These are phyloP conservation scores for Eremophila alpestris DNA, from an alignment of 2,797 vertebrate genomes.

Conservation along the genomic window DNA sequence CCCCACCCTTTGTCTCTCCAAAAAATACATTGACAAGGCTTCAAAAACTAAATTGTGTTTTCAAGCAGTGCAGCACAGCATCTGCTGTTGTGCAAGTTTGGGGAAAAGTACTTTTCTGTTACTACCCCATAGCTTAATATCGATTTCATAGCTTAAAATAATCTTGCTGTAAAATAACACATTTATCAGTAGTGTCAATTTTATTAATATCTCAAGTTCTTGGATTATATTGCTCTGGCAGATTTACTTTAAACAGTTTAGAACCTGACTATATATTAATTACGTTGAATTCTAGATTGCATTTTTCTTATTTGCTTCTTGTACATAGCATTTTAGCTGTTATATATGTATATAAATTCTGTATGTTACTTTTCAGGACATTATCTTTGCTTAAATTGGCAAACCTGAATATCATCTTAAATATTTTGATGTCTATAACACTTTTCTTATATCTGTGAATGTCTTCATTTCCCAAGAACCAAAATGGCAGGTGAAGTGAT, in stretches of 20 bases:
- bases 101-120: not conserved
- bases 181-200: not conserved
- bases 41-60: not conserved
- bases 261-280: not conserved
- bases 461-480: not conserved
- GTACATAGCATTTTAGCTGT: not conserved
- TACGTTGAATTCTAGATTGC: not conserved
- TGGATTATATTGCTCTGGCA: not conserved
- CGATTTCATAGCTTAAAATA: not conserved
- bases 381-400: not conserved
- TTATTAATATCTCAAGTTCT: not conserved
- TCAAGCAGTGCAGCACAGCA: not conserved
- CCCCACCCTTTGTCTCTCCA: not conserved
- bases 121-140: not conserved
- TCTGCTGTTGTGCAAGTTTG: not conserved
- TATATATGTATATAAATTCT: not conserved
- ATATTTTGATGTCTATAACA: not conserved
- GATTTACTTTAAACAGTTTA: not conserved
- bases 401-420: not conserved
- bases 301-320: not conserved
- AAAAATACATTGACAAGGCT: not conserved
- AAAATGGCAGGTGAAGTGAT: not conserved
- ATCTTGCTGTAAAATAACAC: not conserved
- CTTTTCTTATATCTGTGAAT: not conserved
- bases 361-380: not conserved